Percentiles rank a stretch among this genome's conserved stretches.
Conservation (phyloP, 2,797 vertebrate species). For the Balearica regulorum region DNA sequence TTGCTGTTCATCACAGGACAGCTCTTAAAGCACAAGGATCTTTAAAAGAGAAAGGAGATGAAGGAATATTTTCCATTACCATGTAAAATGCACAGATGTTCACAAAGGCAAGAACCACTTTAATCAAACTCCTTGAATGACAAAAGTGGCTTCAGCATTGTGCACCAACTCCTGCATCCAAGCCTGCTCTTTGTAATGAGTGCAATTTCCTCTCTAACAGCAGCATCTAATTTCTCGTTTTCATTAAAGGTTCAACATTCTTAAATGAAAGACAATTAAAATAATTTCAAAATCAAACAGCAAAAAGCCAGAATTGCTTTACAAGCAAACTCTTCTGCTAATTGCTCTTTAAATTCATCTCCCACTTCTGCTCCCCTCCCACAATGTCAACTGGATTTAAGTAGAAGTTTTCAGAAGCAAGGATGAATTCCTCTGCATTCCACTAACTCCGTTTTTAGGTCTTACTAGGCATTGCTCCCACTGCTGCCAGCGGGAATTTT, state of each 20-base stretch:
- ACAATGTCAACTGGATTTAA: not conserved
- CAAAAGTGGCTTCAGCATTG: not conserved
- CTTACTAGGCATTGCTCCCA: not conserved
- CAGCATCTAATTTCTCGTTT: not conserved
- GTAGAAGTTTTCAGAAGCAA: not conserved
- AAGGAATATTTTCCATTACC: not conserved
- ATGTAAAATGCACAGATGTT: not conserved
- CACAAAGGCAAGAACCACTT: not conserved
- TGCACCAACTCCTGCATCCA: not conserved
- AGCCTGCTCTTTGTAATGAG: not conserved
- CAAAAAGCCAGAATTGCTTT: not conserved
- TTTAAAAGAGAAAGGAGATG: not conserved
- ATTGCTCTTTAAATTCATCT: not conserved
- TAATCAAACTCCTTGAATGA: not conserved
- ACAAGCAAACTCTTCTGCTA: not conserved
- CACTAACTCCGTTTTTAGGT: not conserved
- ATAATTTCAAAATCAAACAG: not conserved
- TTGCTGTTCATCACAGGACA: not conserved
- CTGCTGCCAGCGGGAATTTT: not conserved
- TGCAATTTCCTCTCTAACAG: not conserved
- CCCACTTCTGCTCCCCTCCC: not conserved
- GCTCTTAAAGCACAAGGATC: not conserved
- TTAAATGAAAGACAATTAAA: constrained; percentile 17
- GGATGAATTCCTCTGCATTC: not conserved
- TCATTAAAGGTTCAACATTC: not conserved